phyloP scores from a whole-genome alignment of 2,888 invertebrate species.

The Athripsodes cinereus region DNA sequence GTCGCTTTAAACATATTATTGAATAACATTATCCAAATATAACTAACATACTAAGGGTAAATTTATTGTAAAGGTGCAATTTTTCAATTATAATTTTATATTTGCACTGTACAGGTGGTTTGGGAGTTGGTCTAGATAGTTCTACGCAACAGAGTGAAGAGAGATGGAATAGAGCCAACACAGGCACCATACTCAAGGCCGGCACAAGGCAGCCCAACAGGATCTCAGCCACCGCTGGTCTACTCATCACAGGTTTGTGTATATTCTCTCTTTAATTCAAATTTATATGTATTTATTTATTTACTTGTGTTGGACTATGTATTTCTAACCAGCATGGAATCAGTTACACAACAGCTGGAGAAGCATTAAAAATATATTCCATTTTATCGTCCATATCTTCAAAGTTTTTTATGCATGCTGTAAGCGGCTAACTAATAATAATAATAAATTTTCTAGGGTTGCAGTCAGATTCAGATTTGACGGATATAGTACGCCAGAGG shows the following conservation, averaged over 20 bases:
- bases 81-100: no score
- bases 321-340: not conserved
- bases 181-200: constrained; percentile 38
- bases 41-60: no score
- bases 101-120: not conserved
- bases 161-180: constrained; percentile 38
- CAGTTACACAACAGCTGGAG: no score
- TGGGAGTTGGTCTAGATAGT: constrained; percentile 11
- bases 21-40: no score
- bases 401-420: no score
- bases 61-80: not conserved
- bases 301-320: not conserved
- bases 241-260: constrained; percentile 51
- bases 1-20: no score
- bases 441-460: no score
- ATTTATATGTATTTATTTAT: not conserved
- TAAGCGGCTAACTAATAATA: no score
- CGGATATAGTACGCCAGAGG: constrained; percentile 38
- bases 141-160: constrained; percentile 34
- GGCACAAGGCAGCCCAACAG: constrained; percentile 36
- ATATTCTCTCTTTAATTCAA: no score
- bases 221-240: constrained; percentile 44
- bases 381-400: no score
- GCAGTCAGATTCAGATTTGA: constrained; percentile 46
- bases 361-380: no score